phyloP scores from a whole-genome alignment of 2,888 invertebrate genomes.

The Cordilura impudica region DNA sequence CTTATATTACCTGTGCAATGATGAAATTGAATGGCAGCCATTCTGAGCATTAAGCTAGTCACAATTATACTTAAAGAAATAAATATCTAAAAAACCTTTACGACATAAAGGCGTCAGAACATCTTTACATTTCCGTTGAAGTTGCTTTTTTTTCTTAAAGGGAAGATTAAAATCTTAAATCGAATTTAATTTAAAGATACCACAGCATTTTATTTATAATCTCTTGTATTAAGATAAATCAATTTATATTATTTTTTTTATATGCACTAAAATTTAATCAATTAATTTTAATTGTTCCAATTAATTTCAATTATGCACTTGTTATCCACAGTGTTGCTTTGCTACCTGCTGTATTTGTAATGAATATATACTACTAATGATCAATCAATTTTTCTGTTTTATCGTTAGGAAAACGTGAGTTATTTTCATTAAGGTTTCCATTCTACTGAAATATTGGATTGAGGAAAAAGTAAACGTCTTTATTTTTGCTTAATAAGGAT shows the following conservation, averaged over 20 bases:
- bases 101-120: slow-evolving; percentile 23
- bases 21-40: slow-evolving; percentile 20
- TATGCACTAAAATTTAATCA: background rate
- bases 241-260: background rate
- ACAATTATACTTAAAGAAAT: slow-evolving; percentile 20
- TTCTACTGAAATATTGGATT: background rate
- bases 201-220: background rate
- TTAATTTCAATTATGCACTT: slow-evolving; percentile 58
- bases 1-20: slow-evolving; percentile 58
- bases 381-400: slow-evolving; percentile 32
- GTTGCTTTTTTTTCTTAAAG: no score
- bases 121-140: slow-evolving; percentile 45
- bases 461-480: background rate
- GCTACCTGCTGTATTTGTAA: background rate
- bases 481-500: no score
- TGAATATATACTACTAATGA: slow-evolving; percentile 35
- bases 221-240: background rate
- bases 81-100: background rate
- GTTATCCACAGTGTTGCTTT: slow-evolving; percentile 23
- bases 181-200: background rate
- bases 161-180: background rate
- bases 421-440: background rate
- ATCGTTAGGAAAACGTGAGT: background rate
- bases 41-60: slow-evolving; percentile 1
- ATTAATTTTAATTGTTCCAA: slow-evolving; percentile 43